A percentile compares a stretch with the other conserved stretches of the same genome.
These are phyloP conservation scores for Cephus pulcher DNA, from an alignment of 2,888 invertebrate genomes.

Conservation along the genomic window DNA sequence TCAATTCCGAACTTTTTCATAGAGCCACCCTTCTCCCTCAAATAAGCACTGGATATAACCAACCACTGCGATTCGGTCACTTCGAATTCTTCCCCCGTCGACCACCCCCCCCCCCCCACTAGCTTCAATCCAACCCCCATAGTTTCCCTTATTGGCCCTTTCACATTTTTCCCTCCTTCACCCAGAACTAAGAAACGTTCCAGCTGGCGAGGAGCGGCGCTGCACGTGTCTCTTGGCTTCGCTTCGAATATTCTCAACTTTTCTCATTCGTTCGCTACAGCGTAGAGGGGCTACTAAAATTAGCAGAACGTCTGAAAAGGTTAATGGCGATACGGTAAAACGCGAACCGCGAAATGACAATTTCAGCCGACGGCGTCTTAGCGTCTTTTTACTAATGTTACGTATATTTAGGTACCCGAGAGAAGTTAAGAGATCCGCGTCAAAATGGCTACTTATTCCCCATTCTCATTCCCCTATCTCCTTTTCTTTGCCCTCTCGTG, in stretches of 20 bases:
- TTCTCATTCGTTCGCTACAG: not conserved
- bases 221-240: too few species aligned
- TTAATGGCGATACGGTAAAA: not conserved
- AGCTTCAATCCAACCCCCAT: not conserved
- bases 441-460: not conserved
- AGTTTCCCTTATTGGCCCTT: not conserved
- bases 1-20: constrained; percentile 21
- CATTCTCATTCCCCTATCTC: constrained; percentile 14
- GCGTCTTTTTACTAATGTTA: not conserved
- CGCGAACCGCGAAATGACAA: not conserved
- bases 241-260: not conserved
- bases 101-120: not conserved
- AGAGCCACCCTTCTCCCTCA: not conserved
- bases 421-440: not conserved
- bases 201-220: not conserved
- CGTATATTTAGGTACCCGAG: not conserved
- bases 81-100: not conserved
- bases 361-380: not conserved
- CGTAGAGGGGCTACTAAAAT: not conserved
- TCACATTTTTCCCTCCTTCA: not conserved
- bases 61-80: not conserved
- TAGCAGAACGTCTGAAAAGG: not conserved
- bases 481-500: constrained; percentile 11
- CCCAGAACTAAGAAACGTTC: not conserved
- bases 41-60: not conserved